Evolutionary conservation across 2,797 vertebrate species (phyloP).

Genomic region (Syngnathus rostellatus): DNA sequence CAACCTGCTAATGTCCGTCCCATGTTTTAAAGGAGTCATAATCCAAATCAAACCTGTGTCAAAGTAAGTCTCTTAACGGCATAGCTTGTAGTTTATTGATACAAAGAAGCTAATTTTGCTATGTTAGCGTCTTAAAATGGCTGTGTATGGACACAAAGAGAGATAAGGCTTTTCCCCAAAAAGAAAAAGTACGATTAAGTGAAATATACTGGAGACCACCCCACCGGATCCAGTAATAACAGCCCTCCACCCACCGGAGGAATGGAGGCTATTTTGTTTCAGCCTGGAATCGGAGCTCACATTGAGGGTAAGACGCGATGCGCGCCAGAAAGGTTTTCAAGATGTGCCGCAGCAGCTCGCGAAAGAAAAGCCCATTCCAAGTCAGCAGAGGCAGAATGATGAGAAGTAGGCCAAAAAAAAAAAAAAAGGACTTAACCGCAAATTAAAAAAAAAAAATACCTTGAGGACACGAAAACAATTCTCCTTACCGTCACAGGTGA

Average conservation of each 20-base stretch:
- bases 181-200: constrained; percentile 7
- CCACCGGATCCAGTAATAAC: constrained; percentile 42
- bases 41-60: constrained; percentile 27
- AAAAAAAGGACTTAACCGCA: background rate
- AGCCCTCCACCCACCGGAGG: constrained; percentile 47
- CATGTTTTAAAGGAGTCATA: background rate
- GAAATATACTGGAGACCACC: constrained; percentile 32
- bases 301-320: background rate
- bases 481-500: constrained; percentile 91
- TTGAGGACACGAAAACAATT: no score
- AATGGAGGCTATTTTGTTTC: constrained; percentile 34
- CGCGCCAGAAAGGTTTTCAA: background rate
- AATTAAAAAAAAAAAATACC: constrained; percentile 19
- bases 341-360: background rate
- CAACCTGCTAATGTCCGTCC: constrained; percentile 3
- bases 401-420: constrained; percentile 14
- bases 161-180: constrained; percentile 27
- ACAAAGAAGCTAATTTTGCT: background rate
- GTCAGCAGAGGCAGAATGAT: background rate
- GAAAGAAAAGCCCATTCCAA: background rate
- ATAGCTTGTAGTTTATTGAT: background rate
- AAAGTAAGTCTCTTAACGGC: constrained; percentile 11
- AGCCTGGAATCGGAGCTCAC: background rate
- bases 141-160: constrained; percentile 20
- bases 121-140: background rate